phyloP scores from a whole-genome alignment of 2,113 vertebrate genomes.

The Nibea coibor region DNA sequence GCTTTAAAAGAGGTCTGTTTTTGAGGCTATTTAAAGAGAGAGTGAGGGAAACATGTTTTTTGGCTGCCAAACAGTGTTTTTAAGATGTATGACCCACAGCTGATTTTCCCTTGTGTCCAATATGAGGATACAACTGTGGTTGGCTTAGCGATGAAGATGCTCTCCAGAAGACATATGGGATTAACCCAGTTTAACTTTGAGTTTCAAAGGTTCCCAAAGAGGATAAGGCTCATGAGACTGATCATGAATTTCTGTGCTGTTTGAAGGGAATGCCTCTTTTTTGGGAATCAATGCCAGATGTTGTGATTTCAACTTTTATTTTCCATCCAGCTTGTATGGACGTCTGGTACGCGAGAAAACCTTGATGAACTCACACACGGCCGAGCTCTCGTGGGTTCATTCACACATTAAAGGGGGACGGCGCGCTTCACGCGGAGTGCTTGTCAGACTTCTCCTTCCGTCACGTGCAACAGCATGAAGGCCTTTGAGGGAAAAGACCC shows the following conservation, averaged over 20 bases:
- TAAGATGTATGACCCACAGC: constrained; percentile 49
- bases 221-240: constrained; percentile 48
- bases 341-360: constrained; percentile 14
- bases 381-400: constrained; percentile 2
- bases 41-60: constrained; percentile 8
- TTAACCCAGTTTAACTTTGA: constrained; percentile 66
- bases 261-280: constrained; percentile 38
- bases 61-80: constrained; percentile 48
- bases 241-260: constrained; percentile 53
- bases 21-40: constrained; percentile 31
- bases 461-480: background rate
- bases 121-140: constrained; percentile 51
- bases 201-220: constrained; percentile 64
- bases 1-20: constrained; percentile 33
- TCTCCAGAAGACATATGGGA: constrained; percentile 65
- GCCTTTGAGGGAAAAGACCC: constrained; percentile 10
- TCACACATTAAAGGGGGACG: constrained; percentile 23
- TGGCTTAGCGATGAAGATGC: constrained; percentile 52
- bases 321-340: constrained; percentile 3
- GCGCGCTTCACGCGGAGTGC: constrained; percentile 20
- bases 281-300: constrained; percentile 30
- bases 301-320: constrained; percentile 25
- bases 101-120: constrained; percentile 57
- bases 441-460: constrained; percentile 7
- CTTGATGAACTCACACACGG: constrained; percentile 2